These are phyloP conservation scores for Rhogogaster chlorosoma DNA, from an alignment of 2,888 invertebrate genomes.

Conservation along the genomic window DNA sequence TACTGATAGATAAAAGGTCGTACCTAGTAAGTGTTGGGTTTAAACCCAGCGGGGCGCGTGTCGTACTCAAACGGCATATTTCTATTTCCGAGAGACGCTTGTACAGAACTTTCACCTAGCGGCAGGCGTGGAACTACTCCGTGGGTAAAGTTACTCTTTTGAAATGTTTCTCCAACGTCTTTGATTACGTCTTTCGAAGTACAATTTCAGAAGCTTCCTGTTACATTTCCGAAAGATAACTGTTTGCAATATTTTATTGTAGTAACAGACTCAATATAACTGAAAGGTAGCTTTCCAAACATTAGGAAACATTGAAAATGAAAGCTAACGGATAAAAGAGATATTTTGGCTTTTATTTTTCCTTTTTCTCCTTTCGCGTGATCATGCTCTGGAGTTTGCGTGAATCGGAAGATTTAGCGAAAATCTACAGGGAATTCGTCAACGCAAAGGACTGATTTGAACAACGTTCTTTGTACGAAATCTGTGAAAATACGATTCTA, in stretches of 20 bases:
- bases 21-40: no score
- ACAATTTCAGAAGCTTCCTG: no score
- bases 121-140: no score
- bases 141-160: no score
- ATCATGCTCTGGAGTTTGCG: neutral
- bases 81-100: no score
- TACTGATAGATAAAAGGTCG: no score
- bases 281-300: neutral
- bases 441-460: neutral
- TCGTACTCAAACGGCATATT: no score
- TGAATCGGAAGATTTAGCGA: neutral
- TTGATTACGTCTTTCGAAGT: no score
- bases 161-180: no score
- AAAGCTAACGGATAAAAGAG: neutral
- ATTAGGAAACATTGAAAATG: neutral
- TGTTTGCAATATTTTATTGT: neutral
- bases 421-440: neutral
- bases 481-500: neutral
- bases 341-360: no score
- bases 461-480: neutral
- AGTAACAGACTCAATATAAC: neutral
- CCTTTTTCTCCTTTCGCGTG: neutral
- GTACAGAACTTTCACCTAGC: no score
- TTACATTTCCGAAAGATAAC: neutral
- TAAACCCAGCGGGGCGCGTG: no score